Evolutionary conservation across 2,113 vertebrate genomes (phyloP).

Genomic region (Gavialis gangeticus): DNA sequence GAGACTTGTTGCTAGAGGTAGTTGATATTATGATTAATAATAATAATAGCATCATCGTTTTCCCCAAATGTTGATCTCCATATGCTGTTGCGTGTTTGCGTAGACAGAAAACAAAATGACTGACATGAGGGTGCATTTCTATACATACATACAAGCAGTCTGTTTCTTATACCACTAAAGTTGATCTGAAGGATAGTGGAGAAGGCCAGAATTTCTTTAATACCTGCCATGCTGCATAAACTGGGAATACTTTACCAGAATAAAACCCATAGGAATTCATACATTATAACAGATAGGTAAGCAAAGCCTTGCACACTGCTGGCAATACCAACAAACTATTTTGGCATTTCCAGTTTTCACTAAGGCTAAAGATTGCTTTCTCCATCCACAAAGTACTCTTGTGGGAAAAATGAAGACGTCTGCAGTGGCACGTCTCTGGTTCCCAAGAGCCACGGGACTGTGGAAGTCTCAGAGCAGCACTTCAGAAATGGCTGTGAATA

Average conservation of each 20-base stretch:
- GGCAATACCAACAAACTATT: background rate
- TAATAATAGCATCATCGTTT: background rate
- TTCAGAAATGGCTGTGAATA: background rate
- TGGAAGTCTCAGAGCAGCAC: fast-evolving
- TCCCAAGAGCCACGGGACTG: background rate
- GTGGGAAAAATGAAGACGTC: background rate
- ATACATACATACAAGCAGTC: background rate
- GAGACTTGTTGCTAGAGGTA: background rate
- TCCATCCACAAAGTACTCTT: fast-evolving
- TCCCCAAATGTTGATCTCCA: background rate
- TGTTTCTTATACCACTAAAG: slow-evolving; percentile 1
- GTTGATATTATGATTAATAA: background rate
- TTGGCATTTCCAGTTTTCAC: background rate
- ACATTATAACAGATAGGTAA: background rate
- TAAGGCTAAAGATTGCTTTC: background rate
- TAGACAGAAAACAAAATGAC: too few species aligned
- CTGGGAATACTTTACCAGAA: slow-evolving; percentile 21
- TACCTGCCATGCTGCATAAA: background rate
- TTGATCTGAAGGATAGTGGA: background rate
- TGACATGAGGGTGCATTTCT: background rate
- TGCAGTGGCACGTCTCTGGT: background rate
- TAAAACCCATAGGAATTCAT: background rate
- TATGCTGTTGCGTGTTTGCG: background rate
- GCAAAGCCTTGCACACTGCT: background rate
- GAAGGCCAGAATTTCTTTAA: slow-evolving; percentile 16